Base-by-base conservation (phyloP, 2,888 invertebrate species). In the Euzophera pinguis region DNA sequence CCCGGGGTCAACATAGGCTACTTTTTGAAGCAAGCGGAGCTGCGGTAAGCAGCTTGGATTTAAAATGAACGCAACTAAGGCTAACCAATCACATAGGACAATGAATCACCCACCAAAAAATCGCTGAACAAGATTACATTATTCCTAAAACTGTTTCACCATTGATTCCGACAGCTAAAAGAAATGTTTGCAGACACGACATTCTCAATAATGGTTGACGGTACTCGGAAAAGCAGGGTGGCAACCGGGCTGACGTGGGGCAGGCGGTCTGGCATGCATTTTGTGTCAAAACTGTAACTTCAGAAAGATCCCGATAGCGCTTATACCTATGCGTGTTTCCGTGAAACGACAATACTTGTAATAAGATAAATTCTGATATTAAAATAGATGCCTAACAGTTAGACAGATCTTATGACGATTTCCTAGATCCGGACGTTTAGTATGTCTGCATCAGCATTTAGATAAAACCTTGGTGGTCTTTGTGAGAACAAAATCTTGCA, bases 111-210 rank as follows among this genome's bases (percentile, higher is more conserved):
- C 48, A 48, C 37, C 12, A 34, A 52, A 57, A 56, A 48, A 52
- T 53, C 55, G 59, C 57, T 54, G 56, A 48, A 45, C 45, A 34
- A 29, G 12, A 47, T 34, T 39, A 38, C 55, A 52, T 43, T 53
- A 42, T 65, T 65, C 65, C 58, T 56, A 63, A 62, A 63, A 65
- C 43, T 59, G 38, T 55, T 55, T 57, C 55, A 49, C 35, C 16
- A 38, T 52, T 35, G 50, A 53, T 53, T 55, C 47, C 32, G 38
- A 41, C 42, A 47, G 48, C 39, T 10, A 6, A 27, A 13, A 39
- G 29, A 52, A 47, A 47, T 10, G 49, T 38, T 27, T 9, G 39
- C 53, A 51, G 54, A 51, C 51, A 2, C 49, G 37, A 22, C 37
- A 13, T 48, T 48, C 48, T 39, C 32, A 32, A 32, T 32, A 32